Evolutionary conservation across 2,113 vertebrate species (phyloP), one percentile per base, ranked within the genome.

Genomic region (Willisornis vidua): DNA sequence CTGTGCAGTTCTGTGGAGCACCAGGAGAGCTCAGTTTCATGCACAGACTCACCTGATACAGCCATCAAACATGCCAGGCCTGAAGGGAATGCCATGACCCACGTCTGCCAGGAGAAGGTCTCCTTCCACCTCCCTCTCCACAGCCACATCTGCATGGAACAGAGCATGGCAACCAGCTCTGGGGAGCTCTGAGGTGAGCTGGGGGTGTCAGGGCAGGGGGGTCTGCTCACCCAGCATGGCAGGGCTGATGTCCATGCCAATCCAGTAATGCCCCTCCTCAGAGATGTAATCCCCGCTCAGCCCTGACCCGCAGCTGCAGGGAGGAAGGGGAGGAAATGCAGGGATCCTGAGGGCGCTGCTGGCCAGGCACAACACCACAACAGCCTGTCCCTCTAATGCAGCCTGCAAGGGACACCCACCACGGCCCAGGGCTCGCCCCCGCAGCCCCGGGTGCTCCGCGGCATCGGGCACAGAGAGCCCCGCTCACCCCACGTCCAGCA

Each of bases 171-270:
- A 52, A n/a, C 2, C 55, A 35, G 57, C 11, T 12, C 41, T 19
- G 31, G 39, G 33, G 33, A 35, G 23, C 51, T 18, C 19, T 6
- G 55, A 52, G 37, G 37, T 1, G 2, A 22, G 11, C 6, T 2
- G 3, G 46, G 19, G 9, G 13, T 19, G 15, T 24, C 39, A 29
- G 29, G 20, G 61, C 26, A 49, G 33, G 18, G 46, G 29, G 16
- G 9, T 11, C 6, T 13, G 96, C 98, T 97, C 77, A 99, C 99
- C 98, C 83, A 99, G 94, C 99, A 99, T 99, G 79, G 99, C 98
- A 2, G 98, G 93, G 94, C 99, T 99, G 97, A 99, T 99, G 96
- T 99, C 99, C 9, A 99, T 87, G 63, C 99, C 99, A 12, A 99
- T 98, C 99, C 99, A 99, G 70, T 97, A 97, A 96, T 99, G 99